These are phyloP conservation scores for Lymantria monacha DNA, from an alignment of 2,888 invertebrate species.

Conservation along the genomic window DNA sequence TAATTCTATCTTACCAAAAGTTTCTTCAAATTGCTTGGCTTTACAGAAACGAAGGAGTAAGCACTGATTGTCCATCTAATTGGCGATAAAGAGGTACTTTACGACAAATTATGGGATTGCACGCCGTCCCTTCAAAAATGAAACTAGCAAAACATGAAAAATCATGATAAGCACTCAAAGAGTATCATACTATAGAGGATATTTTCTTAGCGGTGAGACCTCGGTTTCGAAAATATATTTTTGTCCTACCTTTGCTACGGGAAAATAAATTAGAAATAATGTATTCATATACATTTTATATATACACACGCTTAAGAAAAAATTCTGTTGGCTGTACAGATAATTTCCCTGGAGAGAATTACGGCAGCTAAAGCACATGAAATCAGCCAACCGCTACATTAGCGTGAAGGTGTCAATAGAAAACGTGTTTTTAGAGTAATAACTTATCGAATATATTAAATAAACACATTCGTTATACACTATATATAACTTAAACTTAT, in stretches of 20 bases:
- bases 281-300: neutral
- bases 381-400: neutral
- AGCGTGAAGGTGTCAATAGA: neutral
- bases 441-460: neutral
- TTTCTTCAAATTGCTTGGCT: no score
- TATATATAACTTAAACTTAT: no score
- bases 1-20: no score
- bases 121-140: no score
- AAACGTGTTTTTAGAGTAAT: neutral
- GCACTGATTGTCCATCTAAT: no score
- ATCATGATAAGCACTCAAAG: no score
- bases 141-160: no score
- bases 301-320: neutral
- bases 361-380: neutral
- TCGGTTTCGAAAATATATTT: neutral
- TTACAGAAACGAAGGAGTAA: no score
- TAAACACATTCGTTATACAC: neutral
- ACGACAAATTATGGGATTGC: no score
- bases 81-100: no score
- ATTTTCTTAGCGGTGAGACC: no score
- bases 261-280: neutral
- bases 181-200: no score
- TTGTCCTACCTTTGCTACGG: neutral
- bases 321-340: neutral
- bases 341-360: slow-evolving; percentile 1